phyloP scores from a whole-genome alignment of 2,797 vertebrate species.

The Eulemur albifrons region DNA sequence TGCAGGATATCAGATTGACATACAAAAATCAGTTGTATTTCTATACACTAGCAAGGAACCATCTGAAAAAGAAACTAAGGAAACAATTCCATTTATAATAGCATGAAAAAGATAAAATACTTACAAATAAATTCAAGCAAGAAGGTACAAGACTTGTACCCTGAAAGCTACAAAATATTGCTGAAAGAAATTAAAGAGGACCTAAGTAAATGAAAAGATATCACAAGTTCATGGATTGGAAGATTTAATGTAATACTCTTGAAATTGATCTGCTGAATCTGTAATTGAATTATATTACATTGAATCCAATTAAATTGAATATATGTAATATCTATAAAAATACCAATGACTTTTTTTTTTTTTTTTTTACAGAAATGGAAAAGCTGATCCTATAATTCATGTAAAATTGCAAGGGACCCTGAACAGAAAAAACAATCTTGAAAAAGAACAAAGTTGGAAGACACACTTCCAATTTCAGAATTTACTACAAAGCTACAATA shows the following conservation, averaged over 20 bases:
- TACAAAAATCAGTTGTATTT: neutral
- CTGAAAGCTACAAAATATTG: neutral
- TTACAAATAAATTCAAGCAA: neutral
- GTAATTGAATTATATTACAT: neutral
- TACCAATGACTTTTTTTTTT: neutral
- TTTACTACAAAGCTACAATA: neutral
- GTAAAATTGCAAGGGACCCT: neutral
- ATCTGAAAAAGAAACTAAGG: neutral
- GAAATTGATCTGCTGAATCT: neutral
- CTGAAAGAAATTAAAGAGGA: neutral
- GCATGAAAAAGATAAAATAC: neutral
- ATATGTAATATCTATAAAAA: neutral
- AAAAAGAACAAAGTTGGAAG: conserved; percentile 1
- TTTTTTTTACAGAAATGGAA: neutral
- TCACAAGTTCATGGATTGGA: neutral
- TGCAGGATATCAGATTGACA: neutral
- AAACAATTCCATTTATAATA: neutral
- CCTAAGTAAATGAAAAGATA: neutral
- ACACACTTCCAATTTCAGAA: neutral
- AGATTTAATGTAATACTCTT: neutral
- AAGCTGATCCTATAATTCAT: neutral
- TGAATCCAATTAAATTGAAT: neutral
- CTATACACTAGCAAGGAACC: neutral
- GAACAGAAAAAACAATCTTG: neutral
- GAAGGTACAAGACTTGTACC: neutral